Evolutionary conservation across 1,140 invertebrate species (phyloP), one percentile per base, ranked within the genome.

Genomic region (Phthorimaea operculella): DNA sequence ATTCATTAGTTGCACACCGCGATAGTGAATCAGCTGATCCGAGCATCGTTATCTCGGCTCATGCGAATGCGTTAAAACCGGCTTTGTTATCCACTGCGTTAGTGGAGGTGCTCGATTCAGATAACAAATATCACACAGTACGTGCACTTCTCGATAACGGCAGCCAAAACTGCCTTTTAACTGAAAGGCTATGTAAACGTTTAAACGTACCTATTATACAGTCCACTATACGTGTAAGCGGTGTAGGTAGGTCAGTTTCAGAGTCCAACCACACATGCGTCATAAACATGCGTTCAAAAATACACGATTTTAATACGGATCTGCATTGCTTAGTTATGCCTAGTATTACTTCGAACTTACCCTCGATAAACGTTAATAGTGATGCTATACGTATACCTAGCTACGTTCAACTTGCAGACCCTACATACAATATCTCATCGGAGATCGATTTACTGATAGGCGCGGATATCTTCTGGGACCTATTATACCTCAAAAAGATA

Each of bases 361-460:
- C 52, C 9, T 44, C 42, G 42, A 45, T 45, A 45, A 5, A 42
- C 21, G 17, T 54, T n/a, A 39, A 45, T 33, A 7, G 12, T 15
- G 42, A 21, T 18, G 1, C 36, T 28, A 45, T 54, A 44, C 7
- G 36, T 18, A 45, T 54, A 44, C 52, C 52, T 44, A 18, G 16
- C 15, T 7, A 54, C 28, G 12, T 54, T 45, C 42, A 34, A 36
- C 51, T 52, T 16, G 54, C 54, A 34, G 54, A 55, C 16, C 44
- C 44, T 5, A 33, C 47, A 16, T 55, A 33, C 15, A 5, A 48
- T 14, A 36, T 55, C 16, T 16, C 54, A n/a, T 48, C 54, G 1
- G 54, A 48, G 5, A 55, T 55, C 9, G 54, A 55, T 17, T 34
- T 55, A 10, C 16, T 55, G 39, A 34, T 55, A 54, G 52, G 52